Evolutionary conservation across 1,140 invertebrate species (phyloP), one percentile per base, ranked within the genome.

Genomic region (Tetragnatha versicolor): DNA sequence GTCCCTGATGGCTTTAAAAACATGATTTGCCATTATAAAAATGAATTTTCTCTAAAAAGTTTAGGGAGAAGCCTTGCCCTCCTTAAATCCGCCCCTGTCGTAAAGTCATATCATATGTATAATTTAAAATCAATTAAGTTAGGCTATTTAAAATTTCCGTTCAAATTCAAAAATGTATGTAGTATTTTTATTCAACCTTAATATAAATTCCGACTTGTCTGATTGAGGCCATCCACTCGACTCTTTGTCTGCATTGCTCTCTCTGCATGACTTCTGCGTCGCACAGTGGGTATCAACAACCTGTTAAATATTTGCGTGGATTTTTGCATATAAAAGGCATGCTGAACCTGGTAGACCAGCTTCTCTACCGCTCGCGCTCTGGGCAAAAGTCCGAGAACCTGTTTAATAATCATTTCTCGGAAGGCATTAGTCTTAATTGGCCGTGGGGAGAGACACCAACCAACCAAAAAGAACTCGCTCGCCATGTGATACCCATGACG

Each of bases 331-430:
- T 47, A 29, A 7, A 68, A 53, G 1, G 20, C 1, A 22, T n/a
- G n/a, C 17, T 25, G 63, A 68, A 68, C 63, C 37, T n/a, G 63
- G 29, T 31, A 45, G 25, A 68, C 63, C 63, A 68, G 63, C 63
- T 47, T 33, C 45, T n/a, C 29, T 29, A 53, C 4, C 39, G 10
- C 31, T 58, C 29, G 29, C 12, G 39, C 63, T 47, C 27, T 68
- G 25, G 63, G 63, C 63, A 12, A 68, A 45, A 68, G 20, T n/a
- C 25, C 27, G 49, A 29, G 61, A 70, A 70, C 68, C 51, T 53
- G 68, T 70, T 70, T 55, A 55, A 70, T 70, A 70, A 70, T 55
- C 47, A 70, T 70, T 70, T 70, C 68, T 53, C 10, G 33, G 68
- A 70, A 70, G 33, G 49, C 68, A 68, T 68, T 68, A 53, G 68